Percentiles rank a stretch among this genome's conserved stretches.
These are phyloP conservation scores for Melanotaenia pygmaea DNA, from an alignment of 2,797 vertebrate species.

Conservation along the genomic window DNA sequence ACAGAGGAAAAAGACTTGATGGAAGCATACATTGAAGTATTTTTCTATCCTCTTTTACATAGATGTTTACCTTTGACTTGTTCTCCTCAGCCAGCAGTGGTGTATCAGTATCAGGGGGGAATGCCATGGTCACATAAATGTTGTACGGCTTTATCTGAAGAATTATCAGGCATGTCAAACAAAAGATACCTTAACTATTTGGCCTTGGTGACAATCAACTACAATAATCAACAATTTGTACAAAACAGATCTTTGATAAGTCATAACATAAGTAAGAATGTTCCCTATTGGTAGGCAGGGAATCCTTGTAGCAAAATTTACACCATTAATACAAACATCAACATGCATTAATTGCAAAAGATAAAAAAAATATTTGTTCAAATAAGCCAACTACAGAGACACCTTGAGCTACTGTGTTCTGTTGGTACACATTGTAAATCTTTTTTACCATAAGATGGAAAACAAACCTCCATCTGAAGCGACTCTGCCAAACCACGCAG, in stretches of 20 bases:
- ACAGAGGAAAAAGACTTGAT: neutral
- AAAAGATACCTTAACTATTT: neutral
- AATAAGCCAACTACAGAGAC: neutral
- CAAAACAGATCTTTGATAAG: slow-evolving; percentile 1
- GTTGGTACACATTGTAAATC: neutral
- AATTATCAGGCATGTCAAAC: slow-evolving; percentile 15
- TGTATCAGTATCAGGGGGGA: slow-evolving; percentile 97
- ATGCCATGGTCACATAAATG: slow-evolving; percentile 94
- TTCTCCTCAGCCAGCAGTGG: slow-evolving; percentile 93
- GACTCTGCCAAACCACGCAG: slow-evolving; percentile 95
- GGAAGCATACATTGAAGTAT: neutral
- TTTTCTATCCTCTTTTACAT: neutral
- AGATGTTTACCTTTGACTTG: slow-evolving; percentile 88
- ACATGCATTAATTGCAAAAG: neutral
- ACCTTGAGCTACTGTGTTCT: neutral
- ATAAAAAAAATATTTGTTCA: neutral
- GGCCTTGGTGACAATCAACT: neutral
- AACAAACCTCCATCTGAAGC: slow-evolving; percentile 95
- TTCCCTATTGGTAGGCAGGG: neutral
- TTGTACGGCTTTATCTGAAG: slow-evolving; percentile 97
- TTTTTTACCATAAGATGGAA: neutral
- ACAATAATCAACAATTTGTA: neutral
- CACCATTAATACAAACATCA: neutral
- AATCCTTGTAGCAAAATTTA: slow-evolving; percentile 8
- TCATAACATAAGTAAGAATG: neutral